Percentiles rank a stretch among this genome's conserved stretches.
phyloP scores from a whole-genome alignment of 2,113 vertebrate genomes.

The Corythoichthys haematopterus region DNA sequence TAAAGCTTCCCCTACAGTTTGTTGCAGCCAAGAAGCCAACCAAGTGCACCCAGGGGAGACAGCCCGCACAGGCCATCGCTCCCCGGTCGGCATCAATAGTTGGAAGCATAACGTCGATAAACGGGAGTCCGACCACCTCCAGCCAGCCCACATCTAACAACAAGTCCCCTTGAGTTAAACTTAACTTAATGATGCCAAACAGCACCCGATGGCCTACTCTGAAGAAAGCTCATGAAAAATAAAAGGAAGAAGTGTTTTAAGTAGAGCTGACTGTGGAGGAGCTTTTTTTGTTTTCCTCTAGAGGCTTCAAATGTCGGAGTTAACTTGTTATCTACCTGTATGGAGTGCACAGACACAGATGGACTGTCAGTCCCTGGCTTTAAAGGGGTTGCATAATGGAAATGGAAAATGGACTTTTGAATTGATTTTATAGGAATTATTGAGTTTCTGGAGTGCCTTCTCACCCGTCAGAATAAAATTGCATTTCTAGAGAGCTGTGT shows the following conservation, averaged over 20 bases:
- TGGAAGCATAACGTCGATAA: conserved; percentile 19
- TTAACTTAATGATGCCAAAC: conserved; percentile 19
- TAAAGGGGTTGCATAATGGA: neutral
- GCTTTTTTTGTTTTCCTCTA: conserved; percentile 4
- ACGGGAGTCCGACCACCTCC: conserved; percentile 11
- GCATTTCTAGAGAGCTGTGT: neutral
- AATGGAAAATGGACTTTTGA: neutral
- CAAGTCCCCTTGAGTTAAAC: conserved; percentile 7
- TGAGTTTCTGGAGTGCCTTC: neutral
- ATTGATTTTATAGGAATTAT: neutral
- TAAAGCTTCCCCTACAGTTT: neutral
- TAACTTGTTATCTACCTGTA: conserved; percentile 2
- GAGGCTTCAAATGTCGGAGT: conserved; percentile 28
- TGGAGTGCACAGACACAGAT: neutral
- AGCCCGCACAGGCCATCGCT: conserved; percentile 3
- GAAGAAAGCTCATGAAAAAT: conserved; percentile 7
- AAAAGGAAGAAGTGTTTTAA: conserved; percentile 20
- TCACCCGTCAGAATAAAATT: neutral
- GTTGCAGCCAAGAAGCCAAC: neutral
- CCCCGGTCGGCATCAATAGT: conserved; percentile 8
- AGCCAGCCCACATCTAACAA: conserved; percentile 9
- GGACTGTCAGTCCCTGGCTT: neutral
- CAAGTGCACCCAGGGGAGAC: conserved; percentile 3
- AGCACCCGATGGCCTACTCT: conserved; percentile 5
- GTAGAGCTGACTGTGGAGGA: conserved; percentile 14